These are phyloP conservation scores for Pegea sp. DNA, from an alignment of 23 tunicate species.

Conservation along the genomic window DNA sequence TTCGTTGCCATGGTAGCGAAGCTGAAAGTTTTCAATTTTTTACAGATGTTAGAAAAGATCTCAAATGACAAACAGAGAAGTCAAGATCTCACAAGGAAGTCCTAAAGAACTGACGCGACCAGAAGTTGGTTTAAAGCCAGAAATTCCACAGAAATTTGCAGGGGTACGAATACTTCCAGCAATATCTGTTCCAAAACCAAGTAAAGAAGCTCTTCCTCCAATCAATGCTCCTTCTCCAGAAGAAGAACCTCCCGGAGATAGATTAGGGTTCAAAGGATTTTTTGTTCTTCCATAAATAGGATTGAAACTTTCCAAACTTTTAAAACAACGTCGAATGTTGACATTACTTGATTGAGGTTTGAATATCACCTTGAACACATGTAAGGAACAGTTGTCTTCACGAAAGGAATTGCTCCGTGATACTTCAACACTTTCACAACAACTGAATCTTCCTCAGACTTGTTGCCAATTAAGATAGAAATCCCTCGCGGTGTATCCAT, in stretches of 20 bases:
- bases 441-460: slow-evolving; percentile 21
- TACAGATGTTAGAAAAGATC: neutral
- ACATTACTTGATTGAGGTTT: neutral
- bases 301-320: slow-evolving; percentile 67
- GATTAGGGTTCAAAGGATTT: slow-evolving; percentile 27
- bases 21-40: slow-evolving; percentile 3
- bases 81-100: slow-evolving; percentile 9
- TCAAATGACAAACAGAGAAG: neutral
- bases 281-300: slow-evolving; percentile 45
- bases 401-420: slow-evolving; percentile 79
- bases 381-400: slow-evolving; percentile 51
- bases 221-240: slow-evolving; percentile 60
- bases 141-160: slow-evolving; percentile 61
- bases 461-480: neutral
- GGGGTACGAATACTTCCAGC: slow-evolving; percentile 70
- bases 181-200: slow-evolving; percentile 81
- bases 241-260: slow-evolving; percentile 68
- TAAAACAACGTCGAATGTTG: neutral
- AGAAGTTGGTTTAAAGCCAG: slow-evolving; percentile 57
- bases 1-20: neutral
- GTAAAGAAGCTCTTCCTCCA: slow-evolving; percentile 40
- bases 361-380: slow-evolving; percentile 21
- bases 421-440: slow-evolving; percentile 45
- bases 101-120: slow-evolving; percentile 31
- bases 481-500: neutral